A percentile compares a stretch with the other conserved stretches of the same genome.
These are phyloP conservation scores for Galeopterus variegatus DNA, from an alignment of 2,113 vertebrate species.

Conservation along the genomic window DNA sequence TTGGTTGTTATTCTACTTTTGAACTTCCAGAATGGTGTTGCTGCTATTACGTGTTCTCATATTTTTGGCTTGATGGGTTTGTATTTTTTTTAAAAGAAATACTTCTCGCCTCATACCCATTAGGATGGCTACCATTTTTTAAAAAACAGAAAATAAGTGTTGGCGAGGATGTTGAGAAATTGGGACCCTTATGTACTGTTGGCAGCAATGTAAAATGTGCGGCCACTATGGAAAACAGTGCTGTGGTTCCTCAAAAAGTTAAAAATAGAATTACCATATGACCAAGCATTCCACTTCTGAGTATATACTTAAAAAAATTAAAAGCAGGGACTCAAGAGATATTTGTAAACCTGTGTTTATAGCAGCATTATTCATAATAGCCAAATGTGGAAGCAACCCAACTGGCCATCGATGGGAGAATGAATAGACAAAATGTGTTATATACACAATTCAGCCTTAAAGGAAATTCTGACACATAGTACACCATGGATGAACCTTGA, in stretches of 20 bases:
- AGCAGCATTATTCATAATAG: neutral
- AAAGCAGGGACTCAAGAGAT: neutral
- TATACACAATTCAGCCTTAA: neutral
- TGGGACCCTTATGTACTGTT: neutral
- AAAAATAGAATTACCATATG: neutral
- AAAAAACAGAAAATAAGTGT: neutral
- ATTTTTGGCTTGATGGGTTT: neutral
- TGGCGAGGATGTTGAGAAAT: neutral
- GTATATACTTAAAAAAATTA: neutral
- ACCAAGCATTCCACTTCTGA: neutral
- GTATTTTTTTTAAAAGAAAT: slow-evolving; percentile 13
- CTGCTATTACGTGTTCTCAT: neutral
- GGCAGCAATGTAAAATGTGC: neutral
- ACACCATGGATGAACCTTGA: neutral
- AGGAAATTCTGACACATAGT: neutral
- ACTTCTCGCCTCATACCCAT: neutral
- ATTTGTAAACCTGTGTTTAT: neutral
- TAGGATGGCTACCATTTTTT: neutral
- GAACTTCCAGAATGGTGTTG: neutral
- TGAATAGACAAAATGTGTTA: neutral
- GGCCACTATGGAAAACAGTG: neutral
- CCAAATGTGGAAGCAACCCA: neutral
- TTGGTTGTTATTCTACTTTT: neutral
- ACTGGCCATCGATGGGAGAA: neutral
- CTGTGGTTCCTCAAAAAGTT: neutral